Evolutionary conservation across 92 coral and sea anemone genomes (phyloP).

Genomic region (Anthopleura xanthogrammica): DNA sequence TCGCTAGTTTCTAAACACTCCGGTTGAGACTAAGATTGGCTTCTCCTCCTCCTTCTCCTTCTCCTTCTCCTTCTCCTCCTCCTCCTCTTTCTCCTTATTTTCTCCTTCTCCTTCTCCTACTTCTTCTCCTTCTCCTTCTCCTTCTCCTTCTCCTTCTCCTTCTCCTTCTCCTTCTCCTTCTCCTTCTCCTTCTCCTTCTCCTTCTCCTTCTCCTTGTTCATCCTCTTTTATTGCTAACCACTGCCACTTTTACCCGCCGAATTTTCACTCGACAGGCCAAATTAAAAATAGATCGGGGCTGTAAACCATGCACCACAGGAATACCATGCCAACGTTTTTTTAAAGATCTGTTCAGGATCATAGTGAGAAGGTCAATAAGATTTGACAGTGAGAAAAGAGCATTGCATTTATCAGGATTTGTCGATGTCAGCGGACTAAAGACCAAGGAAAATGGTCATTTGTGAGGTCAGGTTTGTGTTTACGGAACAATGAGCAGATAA

Average conservation of each 20-base stretch:
- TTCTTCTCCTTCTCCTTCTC: neutral
- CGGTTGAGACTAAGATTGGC: too few relatives aligned
- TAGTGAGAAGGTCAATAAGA: slow-evolving; percentile 18
- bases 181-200: neutral
- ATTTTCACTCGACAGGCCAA: neutral
- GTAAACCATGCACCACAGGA: neutral
- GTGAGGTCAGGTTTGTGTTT: slow-evolving; percentile 21
- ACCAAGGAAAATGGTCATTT: slow-evolving; percentile 5
- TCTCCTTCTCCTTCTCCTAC: too few relatives aligned
- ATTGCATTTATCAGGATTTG: slow-evolving; percentile 38
- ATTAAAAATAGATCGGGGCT: too few relatives aligned
- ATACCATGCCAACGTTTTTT: neutral
- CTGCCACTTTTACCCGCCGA: too few relatives aligned
- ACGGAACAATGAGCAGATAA: neutral
- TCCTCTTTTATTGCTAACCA: too few relatives aligned
- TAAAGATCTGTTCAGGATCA: slow-evolving; percentile 15
- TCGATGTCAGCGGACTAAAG: slow-evolving; percentile 20
- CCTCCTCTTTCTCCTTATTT: too few relatives aligned
- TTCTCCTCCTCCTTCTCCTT: too few relatives aligned
- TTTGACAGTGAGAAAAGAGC: slow-evolving; percentile 35
- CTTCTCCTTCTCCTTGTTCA: too few relatives aligned
- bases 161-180: neutral
- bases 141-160: neutral
- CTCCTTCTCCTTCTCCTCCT: too few relatives aligned
- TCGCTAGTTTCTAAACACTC: too few relatives aligned